Evolutionary conservation across 1,140 invertebrate genomes (phyloP), one percentile per base, ranked within the genome.

Genomic region (Coboldia fuscipes): DNA sequence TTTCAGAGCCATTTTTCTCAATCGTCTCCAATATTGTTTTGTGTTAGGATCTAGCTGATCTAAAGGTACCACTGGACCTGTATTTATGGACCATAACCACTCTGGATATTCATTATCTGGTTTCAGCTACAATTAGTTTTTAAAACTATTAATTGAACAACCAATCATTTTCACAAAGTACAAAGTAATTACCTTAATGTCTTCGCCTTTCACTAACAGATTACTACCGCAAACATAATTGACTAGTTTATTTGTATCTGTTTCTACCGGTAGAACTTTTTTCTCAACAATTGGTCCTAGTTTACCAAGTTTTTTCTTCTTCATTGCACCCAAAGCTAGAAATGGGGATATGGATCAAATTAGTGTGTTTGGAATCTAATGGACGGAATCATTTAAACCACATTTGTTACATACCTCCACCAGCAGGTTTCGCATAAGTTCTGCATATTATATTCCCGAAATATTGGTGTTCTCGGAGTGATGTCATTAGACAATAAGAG

Each of bases 21-120:
- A 47, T 34, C 62, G 56, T 37, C 68, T 54, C 84, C 84, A 93
- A 51, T 92, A 93, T 42, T 70, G 57, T 57, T 78, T 76, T 3
- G 72, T 68, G 43, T 77, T 63, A 4, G 75, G 76, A 55, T 89
- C 80, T 38, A 90, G 45, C 44, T 89, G 72, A 34, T 75, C 66
- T 1, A 90, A 48, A 2, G 61, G 54, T 6, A 58, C 59, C 16
- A 73, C 56, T 10, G 57, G 54, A 0, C 67, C 68, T 17, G 63
- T 68, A 37, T 68, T 58, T 10, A 94, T 45, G 0, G 44, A 61
- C 86, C 86, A 94, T 14, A 96, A 54, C 89, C 89, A 96, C 15
- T 84, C 83, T 0, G 89, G 89, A 57, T 96, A 96, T 50, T 92
- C 86, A 34, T 61, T 66, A 50, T 93, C 81, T 3, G 75, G 66